Evolutionary conservation across 2,113 vertebrate genomes (phyloP).

Genomic region (Peromyscus californicus): DNA sequence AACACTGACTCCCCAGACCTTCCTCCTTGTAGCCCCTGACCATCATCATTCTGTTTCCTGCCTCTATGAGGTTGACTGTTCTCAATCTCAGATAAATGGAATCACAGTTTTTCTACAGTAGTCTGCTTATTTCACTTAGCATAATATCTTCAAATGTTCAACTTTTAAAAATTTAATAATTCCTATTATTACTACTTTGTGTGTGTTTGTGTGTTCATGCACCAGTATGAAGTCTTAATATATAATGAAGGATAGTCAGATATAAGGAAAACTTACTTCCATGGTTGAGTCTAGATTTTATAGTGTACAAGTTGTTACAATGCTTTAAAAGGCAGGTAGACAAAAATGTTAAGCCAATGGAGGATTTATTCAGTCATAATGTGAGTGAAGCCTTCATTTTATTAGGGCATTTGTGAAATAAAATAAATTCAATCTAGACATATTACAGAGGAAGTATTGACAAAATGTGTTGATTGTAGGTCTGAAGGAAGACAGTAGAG

Average conservation of each 20-base stretch:
- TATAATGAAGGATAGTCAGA: not conserved
- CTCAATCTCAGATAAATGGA: not conserved
- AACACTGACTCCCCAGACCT: not conserved
- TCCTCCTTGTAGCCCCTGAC: accelerated
- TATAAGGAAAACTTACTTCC: not conserved
- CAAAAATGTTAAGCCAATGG: not conserved
- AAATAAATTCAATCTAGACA: not conserved
- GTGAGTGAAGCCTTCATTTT: slow-evolving; percentile 33
- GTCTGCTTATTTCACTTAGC: not conserved
- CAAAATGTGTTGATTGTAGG: not conserved
- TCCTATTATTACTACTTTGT: not conserved
- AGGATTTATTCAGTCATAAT: not conserved
- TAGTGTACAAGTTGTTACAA: not conserved
- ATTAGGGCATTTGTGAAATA: slow-evolving; percentile 1
- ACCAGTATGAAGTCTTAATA: not conserved
- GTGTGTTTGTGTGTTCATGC: not conserved
- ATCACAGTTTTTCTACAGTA: not conserved
- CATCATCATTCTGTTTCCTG: not conserved
- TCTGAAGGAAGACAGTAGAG: slow-evolving; percentile 31
- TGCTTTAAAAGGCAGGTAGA: slow-evolving; percentile 19
- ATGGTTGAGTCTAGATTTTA: not conserved
- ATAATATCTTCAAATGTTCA: not conserved
- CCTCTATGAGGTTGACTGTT: not conserved
- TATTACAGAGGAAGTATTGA: slow-evolving; percentile 20
- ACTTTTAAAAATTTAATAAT: not conserved